These are phyloP conservation scores for Dasysyrphus tricinctus DNA, from an alignment of 2,888 invertebrate genomes.

Conservation along the genomic window DNA sequence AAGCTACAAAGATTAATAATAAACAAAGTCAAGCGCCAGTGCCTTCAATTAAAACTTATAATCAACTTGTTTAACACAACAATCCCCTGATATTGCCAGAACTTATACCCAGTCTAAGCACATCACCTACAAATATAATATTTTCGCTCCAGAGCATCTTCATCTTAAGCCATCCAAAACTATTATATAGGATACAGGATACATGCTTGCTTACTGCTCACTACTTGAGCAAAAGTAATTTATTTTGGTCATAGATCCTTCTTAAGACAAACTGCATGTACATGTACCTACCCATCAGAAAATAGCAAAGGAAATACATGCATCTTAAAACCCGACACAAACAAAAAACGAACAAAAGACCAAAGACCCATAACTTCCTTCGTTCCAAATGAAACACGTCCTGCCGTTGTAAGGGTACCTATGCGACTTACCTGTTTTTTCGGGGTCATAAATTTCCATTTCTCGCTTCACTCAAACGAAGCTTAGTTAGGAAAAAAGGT, in stretches of 20 bases:
- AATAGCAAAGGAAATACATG: background rate
- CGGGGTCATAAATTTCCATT: slow-evolving; percentile 67
- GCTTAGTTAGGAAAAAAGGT: slow-evolving; percentile 26
- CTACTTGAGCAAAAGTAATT: slow-evolving; percentile 8
- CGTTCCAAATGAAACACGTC: slow-evolving; percentile 4
- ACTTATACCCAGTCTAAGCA: background rate
- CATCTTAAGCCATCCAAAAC: background rate
- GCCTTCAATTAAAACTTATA: too few relatives aligned
- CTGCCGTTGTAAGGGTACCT: too few relatives aligned
- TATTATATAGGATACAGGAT: background rate
- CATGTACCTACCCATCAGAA: background rate
- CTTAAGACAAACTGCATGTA: slow-evolving; percentile 9
- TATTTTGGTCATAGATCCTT: slow-evolving; percentile 31
- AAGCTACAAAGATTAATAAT: too few relatives aligned
- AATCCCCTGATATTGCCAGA: background rate
- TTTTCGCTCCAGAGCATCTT: slow-evolving; percentile 1
- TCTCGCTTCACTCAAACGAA: slow-evolving; percentile 61
- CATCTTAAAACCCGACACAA: background rate
- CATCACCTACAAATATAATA: background rate
- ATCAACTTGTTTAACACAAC: too few relatives aligned
- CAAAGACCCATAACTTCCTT: slow-evolving; percentile 6
- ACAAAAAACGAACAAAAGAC: background rate
- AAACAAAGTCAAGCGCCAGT: too few relatives aligned
- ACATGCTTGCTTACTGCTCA: background rate
- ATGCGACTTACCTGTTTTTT: slow-evolving; percentile 8